Conservation (phyloP, 2,113 vertebrate species). For the Cyanocitta stelleri region DNA sequence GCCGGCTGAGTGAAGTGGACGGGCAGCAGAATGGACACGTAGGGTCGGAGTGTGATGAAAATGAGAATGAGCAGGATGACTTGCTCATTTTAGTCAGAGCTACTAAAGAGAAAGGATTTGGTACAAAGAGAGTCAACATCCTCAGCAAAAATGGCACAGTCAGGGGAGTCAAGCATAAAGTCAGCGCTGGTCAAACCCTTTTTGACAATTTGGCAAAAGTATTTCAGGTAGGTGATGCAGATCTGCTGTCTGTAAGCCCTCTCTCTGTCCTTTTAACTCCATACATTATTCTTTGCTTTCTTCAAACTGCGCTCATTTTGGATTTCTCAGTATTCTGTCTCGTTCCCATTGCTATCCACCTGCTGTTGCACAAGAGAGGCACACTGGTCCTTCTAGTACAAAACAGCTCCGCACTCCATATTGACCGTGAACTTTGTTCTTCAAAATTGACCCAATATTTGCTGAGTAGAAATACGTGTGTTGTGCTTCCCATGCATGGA, state of each 20-base stretch:
- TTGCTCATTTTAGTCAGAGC: conserved; percentile 83
- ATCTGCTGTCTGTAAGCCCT: neutral
- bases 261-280: neutral
- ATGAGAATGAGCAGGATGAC: conserved; percentile 81
- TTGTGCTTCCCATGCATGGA: neutral
- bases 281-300: neutral
- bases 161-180: conserved; percentile 95
- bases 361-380: neutral
- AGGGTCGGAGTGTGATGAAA: conserved; percentile 81
- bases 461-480: neutral
- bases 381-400: neutral
- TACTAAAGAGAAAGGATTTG: conserved; percentile 81
- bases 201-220: conserved; percentile 88
- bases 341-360: neutral
- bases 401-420: neutral
- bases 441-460: neutral
- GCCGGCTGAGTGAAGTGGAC: conserved; percentile 78
- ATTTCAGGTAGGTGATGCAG: conserved; percentile 78
- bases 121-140: conserved; percentile 90
- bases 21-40: conserved; percentile 73
- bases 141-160: conserved; percentile 97
- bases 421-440: neutral
- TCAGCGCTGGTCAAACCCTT: conserved; percentile 91
- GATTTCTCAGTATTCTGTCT: neutral
- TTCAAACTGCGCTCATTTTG: neutral